phyloP scores from a whole-genome alignment of 1,140 invertebrate genomes.

The Anastrepha ludens region DNA sequence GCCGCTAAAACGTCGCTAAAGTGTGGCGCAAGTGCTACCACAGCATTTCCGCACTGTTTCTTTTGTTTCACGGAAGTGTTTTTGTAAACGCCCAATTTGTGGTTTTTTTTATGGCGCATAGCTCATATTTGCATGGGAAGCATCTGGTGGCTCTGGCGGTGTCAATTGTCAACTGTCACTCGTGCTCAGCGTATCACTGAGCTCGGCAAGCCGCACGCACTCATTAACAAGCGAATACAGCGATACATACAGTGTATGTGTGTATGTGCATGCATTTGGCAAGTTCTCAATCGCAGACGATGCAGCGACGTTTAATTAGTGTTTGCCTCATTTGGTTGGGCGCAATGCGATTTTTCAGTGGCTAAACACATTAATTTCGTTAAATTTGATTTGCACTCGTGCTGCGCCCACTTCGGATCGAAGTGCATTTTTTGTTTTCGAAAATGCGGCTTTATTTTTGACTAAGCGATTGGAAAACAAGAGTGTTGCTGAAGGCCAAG shows the following conservation, averaged over 20 bases:
- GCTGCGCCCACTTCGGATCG: conserved; percentile 67
- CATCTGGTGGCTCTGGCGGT: conserved; percentile 49
- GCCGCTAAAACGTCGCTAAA: conserved; percentile 28
- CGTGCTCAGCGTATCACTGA: conserved; percentile 38
- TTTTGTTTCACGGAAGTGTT: conserved; percentile 40
- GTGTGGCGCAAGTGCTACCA: conserved; percentile 37
- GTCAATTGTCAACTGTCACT: conserved; percentile 56
- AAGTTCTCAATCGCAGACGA: background rate
- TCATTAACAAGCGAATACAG: conserved; percentile 21
- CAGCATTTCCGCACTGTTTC: background rate
- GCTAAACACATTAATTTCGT: conserved; percentile 72
- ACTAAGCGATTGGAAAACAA: background rate
- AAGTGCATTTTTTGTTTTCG: conserved; percentile 15
- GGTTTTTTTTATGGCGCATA: background rate
- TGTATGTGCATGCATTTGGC: background rate
- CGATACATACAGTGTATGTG: background rate
- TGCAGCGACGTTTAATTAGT: conserved; percentile 19
- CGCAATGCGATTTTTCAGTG: conserved; percentile 26
- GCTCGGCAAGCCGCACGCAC: background rate
- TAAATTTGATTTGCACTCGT: conserved; percentile 74
- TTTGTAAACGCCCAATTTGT: conserved; percentile 25
- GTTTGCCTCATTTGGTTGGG: background rate
- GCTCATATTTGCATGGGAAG: conserved; percentile 24
- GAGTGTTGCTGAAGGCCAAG: background rate
- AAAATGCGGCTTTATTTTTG: background rate